A percentile compares a stretch with the other conserved stretches of the same genome.
These are phyloP conservation scores for Ochotona princeps DNA, from an alignment of 2,113 vertebrate genomes.

Conservation along the genomic window DNA sequence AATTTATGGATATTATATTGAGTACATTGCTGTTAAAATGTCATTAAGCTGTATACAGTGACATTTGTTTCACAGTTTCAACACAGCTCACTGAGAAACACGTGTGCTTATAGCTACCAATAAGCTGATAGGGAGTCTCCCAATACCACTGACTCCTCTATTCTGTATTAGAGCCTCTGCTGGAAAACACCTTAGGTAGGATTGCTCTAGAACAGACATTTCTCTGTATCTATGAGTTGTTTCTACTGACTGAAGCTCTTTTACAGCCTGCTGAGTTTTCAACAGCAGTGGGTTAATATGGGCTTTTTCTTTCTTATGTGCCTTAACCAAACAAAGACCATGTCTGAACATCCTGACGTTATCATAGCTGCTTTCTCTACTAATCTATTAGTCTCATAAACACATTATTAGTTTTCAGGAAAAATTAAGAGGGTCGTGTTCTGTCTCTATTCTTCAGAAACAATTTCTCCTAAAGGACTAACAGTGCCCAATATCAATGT, in stretches of 20 bases:
- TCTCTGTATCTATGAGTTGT: background rate
- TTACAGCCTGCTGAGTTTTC: background rate
- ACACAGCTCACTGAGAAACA: background rate
- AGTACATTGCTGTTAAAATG: background rate
- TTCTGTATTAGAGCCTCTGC: background rate
- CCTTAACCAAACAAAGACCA: background rate
- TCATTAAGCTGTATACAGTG: background rate
- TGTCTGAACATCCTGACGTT: background rate
- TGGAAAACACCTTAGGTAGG: constrained; percentile 41
- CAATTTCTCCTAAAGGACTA: background rate
- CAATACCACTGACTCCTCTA: background rate
- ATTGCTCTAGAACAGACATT: background rate
- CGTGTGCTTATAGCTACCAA: background rate
- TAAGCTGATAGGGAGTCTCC: background rate
- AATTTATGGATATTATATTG: background rate
- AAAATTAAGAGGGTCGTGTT: background rate
- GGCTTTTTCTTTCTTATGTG: background rate
- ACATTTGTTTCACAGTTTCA: background rate
- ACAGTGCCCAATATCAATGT: background rate
- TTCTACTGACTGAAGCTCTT: background rate
- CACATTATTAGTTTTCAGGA: background rate
- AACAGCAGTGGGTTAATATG: too few species aligned
- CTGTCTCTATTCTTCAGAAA: background rate
- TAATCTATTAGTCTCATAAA: too few species aligned
- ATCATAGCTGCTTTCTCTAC: background rate